Percentiles rank a stretch among this genome's conserved stretches.
Conservation (phyloP, 2,113 vertebrate genomes). For the Mugil cephalus region DNA sequence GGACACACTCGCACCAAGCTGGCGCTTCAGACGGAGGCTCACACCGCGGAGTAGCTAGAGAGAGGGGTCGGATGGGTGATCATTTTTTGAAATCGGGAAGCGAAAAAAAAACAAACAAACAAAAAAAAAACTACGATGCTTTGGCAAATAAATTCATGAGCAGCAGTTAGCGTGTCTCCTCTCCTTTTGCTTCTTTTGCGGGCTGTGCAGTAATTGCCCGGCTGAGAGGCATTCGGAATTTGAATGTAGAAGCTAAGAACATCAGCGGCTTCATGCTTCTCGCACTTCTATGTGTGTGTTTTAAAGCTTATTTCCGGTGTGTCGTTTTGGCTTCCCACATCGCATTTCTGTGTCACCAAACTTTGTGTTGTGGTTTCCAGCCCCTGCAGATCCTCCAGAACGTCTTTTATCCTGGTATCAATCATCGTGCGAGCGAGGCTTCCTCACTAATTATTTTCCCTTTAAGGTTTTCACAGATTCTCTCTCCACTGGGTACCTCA, state of each 20-base stretch:
- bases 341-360: constrained; percentile 23
- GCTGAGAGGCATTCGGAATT: constrained; percentile 30
- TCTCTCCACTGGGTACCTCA: constrained; percentile 9
- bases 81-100: constrained; percentile 4
- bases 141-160: constrained; percentile 16
- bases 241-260: constrained; percentile 45
- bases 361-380: constrained; percentile 39
- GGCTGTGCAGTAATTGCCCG: constrained; percentile 27
- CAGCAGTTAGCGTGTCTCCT: constrained; percentile 26
- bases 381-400: constrained; percentile 21
- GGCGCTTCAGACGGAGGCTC: constrained; percentile 43
- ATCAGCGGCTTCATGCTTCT: constrained; percentile 17
- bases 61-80: constrained; percentile 20
- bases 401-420: not conserved
- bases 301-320: constrained; percentile 8
- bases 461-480: not conserved
- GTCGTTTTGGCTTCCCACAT: constrained; percentile 30
- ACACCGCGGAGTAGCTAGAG: not conserved
- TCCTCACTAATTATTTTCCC: constrained; percentile 3
- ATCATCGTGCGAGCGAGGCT: constrained; percentile 2
- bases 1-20: constrained; percentile 45
- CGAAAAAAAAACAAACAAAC: not conserved
- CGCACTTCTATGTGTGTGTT: constrained; percentile 26
- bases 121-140: no score
- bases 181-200: constrained; percentile 19